Evolutionary conservation across 2,797 vertebrate genomes (phyloP).

Genomic region (Tolypeutes matacus): DNA sequence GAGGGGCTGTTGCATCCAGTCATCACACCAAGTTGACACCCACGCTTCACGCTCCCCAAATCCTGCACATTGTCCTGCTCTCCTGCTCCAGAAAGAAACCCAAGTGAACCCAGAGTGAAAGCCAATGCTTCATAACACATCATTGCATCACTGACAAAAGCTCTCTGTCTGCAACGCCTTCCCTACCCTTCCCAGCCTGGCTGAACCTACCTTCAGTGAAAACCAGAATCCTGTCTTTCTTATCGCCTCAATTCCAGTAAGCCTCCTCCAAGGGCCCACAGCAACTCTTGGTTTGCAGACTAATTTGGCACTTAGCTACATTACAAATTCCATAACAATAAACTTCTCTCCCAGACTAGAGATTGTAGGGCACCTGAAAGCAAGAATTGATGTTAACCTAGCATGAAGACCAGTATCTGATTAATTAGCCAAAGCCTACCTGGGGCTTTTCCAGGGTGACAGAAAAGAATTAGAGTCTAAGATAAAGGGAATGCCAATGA

Average conservation of each 20-base stretch:
- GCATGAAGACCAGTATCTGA: not conserved
- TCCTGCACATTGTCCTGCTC: not conserved
- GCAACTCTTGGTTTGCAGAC: not conserved
- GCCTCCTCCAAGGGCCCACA: not conserved
- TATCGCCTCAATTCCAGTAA: not conserved
- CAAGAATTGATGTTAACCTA: not conserved
- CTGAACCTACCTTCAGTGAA: not conserved
- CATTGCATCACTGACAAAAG: not conserved
- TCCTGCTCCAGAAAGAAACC: conserved; percentile 7
- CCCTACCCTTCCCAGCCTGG: not conserved
- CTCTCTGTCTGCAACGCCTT: not conserved
- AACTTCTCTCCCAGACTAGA: not conserved
- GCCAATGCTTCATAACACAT: not conserved
- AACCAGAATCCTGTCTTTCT: not conserved
- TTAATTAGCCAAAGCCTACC: not conserved
- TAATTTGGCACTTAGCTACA: too few relatives aligned
- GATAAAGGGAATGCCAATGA: not conserved
- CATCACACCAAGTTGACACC: not conserved
- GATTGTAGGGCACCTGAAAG: not conserved
- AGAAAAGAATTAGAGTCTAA: not conserved
- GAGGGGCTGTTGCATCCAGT: fast-evolving
- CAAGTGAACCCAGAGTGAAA: not conserved
- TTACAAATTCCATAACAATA: not conserved
- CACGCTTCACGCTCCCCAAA: not conserved
- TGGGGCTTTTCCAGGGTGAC: not conserved